Evolutionary conservation across 1,140 invertebrate species (phyloP).

Genomic region (Drosophila sproati): DNA sequence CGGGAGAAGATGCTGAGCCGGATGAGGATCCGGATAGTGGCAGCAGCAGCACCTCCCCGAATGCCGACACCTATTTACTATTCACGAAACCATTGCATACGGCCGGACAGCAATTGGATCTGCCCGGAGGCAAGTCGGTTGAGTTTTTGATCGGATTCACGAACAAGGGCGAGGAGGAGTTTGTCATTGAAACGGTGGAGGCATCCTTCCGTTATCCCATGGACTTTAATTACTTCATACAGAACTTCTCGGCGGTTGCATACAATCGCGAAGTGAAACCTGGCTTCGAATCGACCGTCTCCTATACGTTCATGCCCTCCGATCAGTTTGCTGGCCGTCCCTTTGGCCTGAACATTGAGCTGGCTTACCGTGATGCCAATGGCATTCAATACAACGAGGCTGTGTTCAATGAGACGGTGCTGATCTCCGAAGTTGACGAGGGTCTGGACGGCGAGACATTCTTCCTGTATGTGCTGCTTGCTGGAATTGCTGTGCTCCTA

Average conservation of each 20-base stretch:
- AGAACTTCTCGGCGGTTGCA: slow-evolving; percentile 97
- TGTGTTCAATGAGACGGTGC: slow-evolving; percentile 99
- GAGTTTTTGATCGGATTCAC: slow-evolving; percentile 98
- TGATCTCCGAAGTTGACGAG: slow-evolving; percentile 98
- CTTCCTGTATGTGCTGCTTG: slow-evolving; percentile 98
- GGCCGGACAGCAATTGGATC: slow-evolving; percentile 76
- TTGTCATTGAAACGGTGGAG: slow-evolving; percentile 96
- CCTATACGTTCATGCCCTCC: slow-evolving; percentile 97
- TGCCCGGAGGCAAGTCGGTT: slow-evolving; percentile 92
- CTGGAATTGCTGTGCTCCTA: slow-evolving; percentile 93
- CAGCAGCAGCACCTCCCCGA: slow-evolving; percentile 91
- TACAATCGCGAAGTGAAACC: slow-evolving; percentile 96
- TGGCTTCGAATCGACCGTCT: slow-evolving; percentile 96
- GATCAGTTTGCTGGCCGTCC: slow-evolving; percentile 98
- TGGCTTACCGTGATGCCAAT: slow-evolving; percentile 95
- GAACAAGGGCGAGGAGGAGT: slow-evolving; percentile 96
- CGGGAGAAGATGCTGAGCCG: slow-evolving; percentile 88
- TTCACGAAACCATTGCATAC: slow-evolving; percentile 93
- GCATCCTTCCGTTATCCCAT: slow-evolving; percentile 99
- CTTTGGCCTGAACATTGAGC: slow-evolving; percentile 96
- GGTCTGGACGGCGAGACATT: slow-evolving; percentile 99
- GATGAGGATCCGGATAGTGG: slow-evolving; percentile 88
- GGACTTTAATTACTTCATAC: slow-evolving; percentile 99
- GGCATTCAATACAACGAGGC: slow-evolving; percentile 92
- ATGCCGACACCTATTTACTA: slow-evolving; percentile 96